A percentile compares a stretch with the other conserved stretches of the same genome.
Evolutionary conservation across 2,113 vertebrate genomes (phyloP).

Genomic region (Anhinga anhinga): DNA sequence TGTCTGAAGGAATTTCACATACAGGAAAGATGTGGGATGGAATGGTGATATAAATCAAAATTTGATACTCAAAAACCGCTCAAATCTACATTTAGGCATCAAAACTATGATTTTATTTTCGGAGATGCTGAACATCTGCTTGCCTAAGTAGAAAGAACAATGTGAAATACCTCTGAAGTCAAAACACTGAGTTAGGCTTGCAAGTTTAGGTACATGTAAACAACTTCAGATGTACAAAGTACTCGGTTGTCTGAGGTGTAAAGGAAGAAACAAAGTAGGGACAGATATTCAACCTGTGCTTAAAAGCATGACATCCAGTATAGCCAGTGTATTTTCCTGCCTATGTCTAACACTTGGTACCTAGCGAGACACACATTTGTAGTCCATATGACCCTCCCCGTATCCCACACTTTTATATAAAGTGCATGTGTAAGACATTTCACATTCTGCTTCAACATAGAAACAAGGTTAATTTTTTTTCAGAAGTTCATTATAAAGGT

Average conservation of each 20-base stretch:
- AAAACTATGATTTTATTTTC: neutral
- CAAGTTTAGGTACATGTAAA: rapidly evolving
- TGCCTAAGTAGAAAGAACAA: neutral
- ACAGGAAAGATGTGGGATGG: rapidly evolving
- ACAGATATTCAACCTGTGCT: neutral
- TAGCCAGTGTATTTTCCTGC: neutral
- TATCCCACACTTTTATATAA: neutral
- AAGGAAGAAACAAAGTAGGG: neutral
- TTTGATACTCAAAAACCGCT: neutral
- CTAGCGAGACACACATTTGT: neutral
- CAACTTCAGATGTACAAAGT: neutral
- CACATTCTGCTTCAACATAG: neutral
- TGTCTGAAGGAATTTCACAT: neutral
- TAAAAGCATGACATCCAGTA: neutral
- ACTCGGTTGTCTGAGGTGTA: neutral
- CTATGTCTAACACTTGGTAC: neutral
- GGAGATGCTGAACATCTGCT: neutral
- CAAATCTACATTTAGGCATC: neutral
- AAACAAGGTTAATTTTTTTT: neutral
- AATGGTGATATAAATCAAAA: neutral
- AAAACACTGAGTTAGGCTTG: neutral
- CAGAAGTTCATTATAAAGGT: neutral
- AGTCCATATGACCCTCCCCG: neutral
- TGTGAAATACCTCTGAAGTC: neutral
- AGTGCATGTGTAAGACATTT: neutral